Evolutionary conservation across 92 coral and sea anemone species (phyloP).

Genomic region (Ricordea florida): DNA sequence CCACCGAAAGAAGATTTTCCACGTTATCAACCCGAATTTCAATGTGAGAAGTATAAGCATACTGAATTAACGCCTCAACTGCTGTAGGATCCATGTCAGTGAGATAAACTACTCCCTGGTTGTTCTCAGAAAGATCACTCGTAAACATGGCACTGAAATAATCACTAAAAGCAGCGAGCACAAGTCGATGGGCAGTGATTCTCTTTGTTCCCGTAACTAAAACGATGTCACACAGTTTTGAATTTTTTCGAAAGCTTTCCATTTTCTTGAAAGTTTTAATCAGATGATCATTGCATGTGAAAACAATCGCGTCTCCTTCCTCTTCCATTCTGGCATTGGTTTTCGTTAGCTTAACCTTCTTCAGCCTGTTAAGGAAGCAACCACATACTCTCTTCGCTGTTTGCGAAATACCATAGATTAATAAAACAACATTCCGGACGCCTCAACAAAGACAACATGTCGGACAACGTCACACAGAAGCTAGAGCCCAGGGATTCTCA

Average conservation of each 20-base stretch:
- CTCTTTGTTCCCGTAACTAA: slow-evolving; percentile 84
- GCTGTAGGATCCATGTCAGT: slow-evolving; percentile 95
- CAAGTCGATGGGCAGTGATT: slow-evolving; percentile 89
- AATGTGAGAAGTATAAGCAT: slow-evolving; percentile 91
- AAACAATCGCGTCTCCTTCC: slow-evolving; percentile 64
- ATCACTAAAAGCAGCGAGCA: slow-evolving; percentile 97
- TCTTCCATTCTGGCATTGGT: slow-evolving; percentile 80
- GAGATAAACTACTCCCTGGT: slow-evolving; percentile 71
- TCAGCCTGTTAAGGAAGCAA: too few relatives aligned
- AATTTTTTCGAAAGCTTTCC: slow-evolving; percentile 80
- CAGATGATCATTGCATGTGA: slow-evolving; percentile 65
- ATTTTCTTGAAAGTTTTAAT: slow-evolving; percentile 78
- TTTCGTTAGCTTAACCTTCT: too few relatives aligned
- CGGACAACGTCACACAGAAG: too few relatives aligned
- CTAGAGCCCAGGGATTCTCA: too few relatives aligned
- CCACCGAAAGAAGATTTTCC: slow-evolving; percentile 86
- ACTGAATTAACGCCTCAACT: slow-evolving; percentile 78
- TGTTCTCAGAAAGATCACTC: slow-evolving; percentile 88
- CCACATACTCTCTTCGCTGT: too few relatives aligned
- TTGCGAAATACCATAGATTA: too few relatives aligned
- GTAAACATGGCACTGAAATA: slow-evolving; percentile 99
- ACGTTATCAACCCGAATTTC: slow-evolving; percentile 97
- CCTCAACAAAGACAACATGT: too few relatives aligned
- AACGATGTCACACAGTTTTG: slow-evolving; percentile 90
- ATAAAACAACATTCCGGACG: too few relatives aligned